Evolutionary conservation across 2,797 vertebrate genomes (phyloP), one percentile per base, ranked within the genome.

Genomic region (Brachyalestes nurse): DNA sequence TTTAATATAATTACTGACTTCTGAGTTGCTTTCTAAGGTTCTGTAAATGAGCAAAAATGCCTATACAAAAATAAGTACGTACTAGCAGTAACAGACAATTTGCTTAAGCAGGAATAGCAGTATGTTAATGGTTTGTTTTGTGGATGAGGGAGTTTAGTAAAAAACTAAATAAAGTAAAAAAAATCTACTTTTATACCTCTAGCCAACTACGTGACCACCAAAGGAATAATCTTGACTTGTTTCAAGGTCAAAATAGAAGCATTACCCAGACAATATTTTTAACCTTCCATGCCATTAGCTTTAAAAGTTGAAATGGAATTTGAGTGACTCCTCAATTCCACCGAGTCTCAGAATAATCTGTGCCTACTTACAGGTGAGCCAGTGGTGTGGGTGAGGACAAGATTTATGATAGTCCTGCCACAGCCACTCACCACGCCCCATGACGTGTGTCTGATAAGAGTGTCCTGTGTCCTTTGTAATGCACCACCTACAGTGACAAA

Each of bases 381-480:
- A 77, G 64, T 81, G 62, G 73, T 76, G 67, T 78, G 51, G 25
- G 47, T 80, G 77, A 78, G 65, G 17, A 75, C 62, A 69, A 82
- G 49, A 83, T 87, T 79, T 83, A 77, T 73, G 58, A 74, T 45
- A 45, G 62, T 19, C 58, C 66, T 69, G 21, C 45, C 49, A 57
- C 45, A 76, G 83, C 72, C 38, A 47, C 62, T 82, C 79, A 71
- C 80, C 53, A 77, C 78, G 78, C 80, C 82, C 58, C 64, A 77
- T 85, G 87, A 86, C 72, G 73, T 84, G 72, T 79, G 69, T 81
- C 80, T 84, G 79, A 67, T 78, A 76, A 87, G 78, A 71, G 73
- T 82, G 72, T 62, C 75, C 75, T 64, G 21, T 81, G 77, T 82
- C 69, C 75, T 55, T 70, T 60, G 77, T 83, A 86, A 81, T 79